Conservation (phyloP, 2,113 vertebrate species). For the Hippocampus abdominalis region DNA sequence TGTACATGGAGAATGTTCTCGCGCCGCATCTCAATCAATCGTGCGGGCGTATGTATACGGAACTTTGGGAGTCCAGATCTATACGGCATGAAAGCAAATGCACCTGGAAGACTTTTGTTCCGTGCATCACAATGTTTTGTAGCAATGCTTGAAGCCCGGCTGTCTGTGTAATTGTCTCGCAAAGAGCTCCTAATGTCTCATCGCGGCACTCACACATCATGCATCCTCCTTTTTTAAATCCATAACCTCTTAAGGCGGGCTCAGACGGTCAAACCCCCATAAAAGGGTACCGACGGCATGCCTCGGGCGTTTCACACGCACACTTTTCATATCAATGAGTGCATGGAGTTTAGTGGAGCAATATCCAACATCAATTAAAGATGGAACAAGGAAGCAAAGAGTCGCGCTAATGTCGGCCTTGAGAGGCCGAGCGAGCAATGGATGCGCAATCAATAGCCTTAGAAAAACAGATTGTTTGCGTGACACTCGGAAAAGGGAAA, state of each 20-base stretch:
- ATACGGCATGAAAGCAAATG: not conserved
- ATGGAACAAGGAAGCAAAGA: constrained; percentile 54
- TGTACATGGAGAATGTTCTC: not conserved
- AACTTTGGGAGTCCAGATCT: not conserved
- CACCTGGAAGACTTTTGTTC: not conserved
- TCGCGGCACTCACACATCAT: constrained; percentile 51
- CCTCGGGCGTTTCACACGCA: constrained; percentile 52
- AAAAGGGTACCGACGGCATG: constrained; percentile 50
- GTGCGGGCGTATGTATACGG: not conserved
- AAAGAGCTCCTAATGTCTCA: constrained; percentile 70
- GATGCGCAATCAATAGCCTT: constrained; percentile 53
- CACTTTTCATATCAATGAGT: constrained; percentile 61
- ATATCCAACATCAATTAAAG: constrained; percentile 67
- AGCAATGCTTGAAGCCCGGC: constrained; percentile 56
- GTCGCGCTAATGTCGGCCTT: constrained; percentile 61
- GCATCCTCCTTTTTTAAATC: constrained; percentile 67
- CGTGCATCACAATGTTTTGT: constrained; percentile 56
- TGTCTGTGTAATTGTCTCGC: constrained; percentile 65
- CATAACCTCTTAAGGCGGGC: constrained; percentile 67
- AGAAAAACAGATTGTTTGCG: constrained; percentile 27
- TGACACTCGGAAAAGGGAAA: not conserved
- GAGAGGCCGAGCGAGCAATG: constrained; percentile 55
- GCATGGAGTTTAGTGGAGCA: constrained; percentile 55
- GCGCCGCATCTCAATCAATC: not conserved
- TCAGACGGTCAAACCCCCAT: constrained; percentile 54